Evolutionary conservation across 2,797 vertebrate species (phyloP), one percentile per base, ranked within the genome.

Genomic region (Molossus alvarezi): DNA sequence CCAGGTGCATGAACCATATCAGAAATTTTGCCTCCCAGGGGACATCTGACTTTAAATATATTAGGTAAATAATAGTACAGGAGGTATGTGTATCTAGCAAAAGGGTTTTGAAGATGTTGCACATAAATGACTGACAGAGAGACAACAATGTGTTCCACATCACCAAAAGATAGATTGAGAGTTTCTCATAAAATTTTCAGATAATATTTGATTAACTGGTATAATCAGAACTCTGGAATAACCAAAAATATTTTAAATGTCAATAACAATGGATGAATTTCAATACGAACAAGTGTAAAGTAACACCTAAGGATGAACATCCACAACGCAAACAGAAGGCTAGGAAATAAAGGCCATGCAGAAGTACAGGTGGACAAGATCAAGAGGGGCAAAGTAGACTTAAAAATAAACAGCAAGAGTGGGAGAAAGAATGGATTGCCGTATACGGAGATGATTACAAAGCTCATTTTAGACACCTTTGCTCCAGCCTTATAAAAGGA

Each of bases 181-280:
- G 27, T 67, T 60, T 95, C 37, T 94, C 37, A 79, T 33, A 57
- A 71, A 9, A 77, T 55, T 79, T 83, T 71, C 53, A 95, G 41
- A 62, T 53, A 57, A 25, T 45, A 14, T 14, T 60, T 84, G 58
- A 90, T 58, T 64, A 57, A 76, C 55, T 65, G 17, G 3, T 55
- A 33, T 21, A 75, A 20, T 45, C n/a, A 77, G 53, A 92, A 57
- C 1, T 79, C 69, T 53, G 9, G 33, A 91, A 90, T 6, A 48
- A 25, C 4, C 81, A 37, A 83, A 95, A 84, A 83, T 64, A 82
- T 64, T 84, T 94, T 84, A 51, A 57, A 65, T 33, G 9, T 6
- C 27, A 76, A 20, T 48, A 45, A 65, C 27, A 80, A 65, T 0
- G 83, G 51, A 88, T 45, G 13, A 14, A 62, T 95, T 90, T 94